Percentiles rank a stretch among this genome's conserved stretches.
phyloP scores from a whole-genome alignment of 2,888 invertebrate species.

The Drosophila acutilabella region DNA sequence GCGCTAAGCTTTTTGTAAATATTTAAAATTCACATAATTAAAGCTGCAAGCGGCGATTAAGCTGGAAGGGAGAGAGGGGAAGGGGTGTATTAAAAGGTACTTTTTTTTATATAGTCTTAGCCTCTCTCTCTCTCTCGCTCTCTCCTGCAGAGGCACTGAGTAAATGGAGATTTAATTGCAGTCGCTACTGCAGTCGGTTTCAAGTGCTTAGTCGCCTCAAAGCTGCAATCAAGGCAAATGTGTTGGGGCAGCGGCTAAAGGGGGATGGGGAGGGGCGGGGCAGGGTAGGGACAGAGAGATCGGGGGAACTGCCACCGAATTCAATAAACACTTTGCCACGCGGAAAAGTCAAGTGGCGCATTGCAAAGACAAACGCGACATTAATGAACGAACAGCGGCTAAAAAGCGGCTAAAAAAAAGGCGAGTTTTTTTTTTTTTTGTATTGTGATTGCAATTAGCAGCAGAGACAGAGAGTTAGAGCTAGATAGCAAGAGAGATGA shows the following conservation, averaged over 20 bases:
- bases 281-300: background rate
- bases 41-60: slow-evolving; percentile 72
- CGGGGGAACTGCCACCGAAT: slow-evolving; percentile 76
- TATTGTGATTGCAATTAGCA: slow-evolving; percentile 74
- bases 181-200: slow-evolving; percentile 66
- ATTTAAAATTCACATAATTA: slow-evolving; percentile 82
- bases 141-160: background rate
- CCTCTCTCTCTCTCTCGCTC: slow-evolving; percentile 39
- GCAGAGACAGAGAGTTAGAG: background rate
- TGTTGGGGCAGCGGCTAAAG: background rate
- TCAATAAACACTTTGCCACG: slow-evolving; percentile 77
- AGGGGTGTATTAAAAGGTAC: slow-evolving; percentile 65
- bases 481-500: slow-evolving; percentile 1
- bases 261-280: background rate
- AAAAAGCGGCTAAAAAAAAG: slow-evolving; percentile 34
- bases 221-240: slow-evolving; percentile 67
- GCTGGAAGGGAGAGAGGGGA: slow-evolving; percentile 17
- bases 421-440: slow-evolving; percentile 24
- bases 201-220: slow-evolving; percentile 39
- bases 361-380: slow-evolving; percentile 54
- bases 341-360: slow-evolving; percentile 78
- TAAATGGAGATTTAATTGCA: slow-evolving; percentile 82
- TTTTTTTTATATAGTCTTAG: slow-evolving; percentile 48
- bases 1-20: slow-evolving; percentile 77
- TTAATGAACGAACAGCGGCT: slow-evolving; percentile 59